phyloP scores from a whole-genome alignment of 2,888 invertebrate species.

The Drosophila kuntzei region DNA sequence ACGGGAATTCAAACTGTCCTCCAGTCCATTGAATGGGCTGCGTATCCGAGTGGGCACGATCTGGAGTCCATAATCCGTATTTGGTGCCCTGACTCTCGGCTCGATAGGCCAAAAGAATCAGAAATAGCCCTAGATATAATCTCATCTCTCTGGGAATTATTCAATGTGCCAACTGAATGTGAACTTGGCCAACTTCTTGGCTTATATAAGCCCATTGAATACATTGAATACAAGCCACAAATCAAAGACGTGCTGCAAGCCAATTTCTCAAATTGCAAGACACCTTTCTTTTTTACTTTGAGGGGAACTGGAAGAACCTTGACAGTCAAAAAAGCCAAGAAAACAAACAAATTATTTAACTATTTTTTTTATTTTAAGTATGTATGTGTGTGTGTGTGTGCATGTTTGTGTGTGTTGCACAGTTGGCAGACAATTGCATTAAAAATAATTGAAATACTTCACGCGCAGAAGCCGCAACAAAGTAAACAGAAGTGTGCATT shows the following conservation, averaged over 20 bases:
- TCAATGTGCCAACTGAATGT: slow-evolving; percentile 8
- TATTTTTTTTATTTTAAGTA: not conserved
- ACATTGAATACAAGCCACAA: slow-evolving; percentile 17
- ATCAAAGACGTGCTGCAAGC: slow-evolving; percentile 60
- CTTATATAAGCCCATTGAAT: slow-evolving; percentile 63
- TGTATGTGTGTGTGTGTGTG: slow-evolving; percentile 4
- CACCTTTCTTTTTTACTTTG: slow-evolving; percentile 17
- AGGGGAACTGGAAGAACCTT: slow-evolving; percentile 57
- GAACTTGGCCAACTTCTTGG: slow-evolving; percentile 25
- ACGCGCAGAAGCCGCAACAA: slow-evolving; percentile 61
- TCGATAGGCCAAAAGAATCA: slow-evolving; percentile 22
- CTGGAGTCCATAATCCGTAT: slow-evolving; percentile 81
- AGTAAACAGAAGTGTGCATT: slow-evolving; percentile 26
- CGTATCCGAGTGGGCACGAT: slow-evolving; percentile 68
- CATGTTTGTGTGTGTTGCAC: slow-evolving; percentile 16
- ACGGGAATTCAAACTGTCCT: slow-evolving; percentile 86
- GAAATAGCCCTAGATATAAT: slow-evolving; percentile 32
- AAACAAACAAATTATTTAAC: slow-evolving; percentile 28
- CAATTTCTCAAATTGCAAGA: slow-evolving; percentile 53
- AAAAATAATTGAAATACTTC: slow-evolving; percentile 64
- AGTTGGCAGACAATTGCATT: slow-evolving; percentile 54
- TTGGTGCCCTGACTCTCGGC: slow-evolving; percentile 68
- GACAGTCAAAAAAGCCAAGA: slow-evolving; percentile 25
- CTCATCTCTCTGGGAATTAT: slow-evolving; percentile 39
- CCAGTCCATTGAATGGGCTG: slow-evolving; percentile 86